These are phyloP conservation scores for Parus major DNA, from an alignment of 2,113 vertebrate genomes.

Conservation along the genomic window DNA sequence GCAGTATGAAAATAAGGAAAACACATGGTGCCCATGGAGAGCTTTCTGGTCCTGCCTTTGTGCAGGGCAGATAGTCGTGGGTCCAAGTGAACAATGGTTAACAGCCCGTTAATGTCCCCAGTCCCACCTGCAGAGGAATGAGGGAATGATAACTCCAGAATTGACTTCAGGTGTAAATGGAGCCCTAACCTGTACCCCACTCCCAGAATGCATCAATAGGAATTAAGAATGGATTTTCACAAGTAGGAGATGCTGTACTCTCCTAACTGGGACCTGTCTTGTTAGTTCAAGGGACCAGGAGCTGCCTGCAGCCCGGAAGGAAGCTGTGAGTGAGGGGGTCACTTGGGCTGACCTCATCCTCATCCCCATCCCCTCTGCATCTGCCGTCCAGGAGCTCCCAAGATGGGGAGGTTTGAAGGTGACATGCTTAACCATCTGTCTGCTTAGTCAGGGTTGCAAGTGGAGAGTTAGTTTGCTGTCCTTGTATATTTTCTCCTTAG, in stretches of 20 bases:
- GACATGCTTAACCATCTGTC: background rate
- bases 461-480: background rate
- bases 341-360: background rate
- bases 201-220: background rate
- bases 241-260: background rate
- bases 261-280: background rate
- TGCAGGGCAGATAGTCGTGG: background rate
- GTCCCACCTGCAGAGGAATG: background rate
- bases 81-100: background rate
- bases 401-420: background rate
- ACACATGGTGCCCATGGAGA: background rate
- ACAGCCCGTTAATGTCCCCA: background rate
- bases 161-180: too few relatives aligned
- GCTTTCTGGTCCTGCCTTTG: background rate
- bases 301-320: background rate
- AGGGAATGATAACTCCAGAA: background rate
- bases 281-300: background rate
- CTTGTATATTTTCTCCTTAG: background rate
- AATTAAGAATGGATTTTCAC: background rate
- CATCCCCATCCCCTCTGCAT: background rate
- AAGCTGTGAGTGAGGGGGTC: background rate
- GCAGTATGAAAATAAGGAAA: background rate
- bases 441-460: background rate
- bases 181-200: background rate
- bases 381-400: background rate